These are phyloP conservation scores for Cerceris rybyensis DNA, from an alignment of 2,888 invertebrate species.

Conservation along the genomic window DNA sequence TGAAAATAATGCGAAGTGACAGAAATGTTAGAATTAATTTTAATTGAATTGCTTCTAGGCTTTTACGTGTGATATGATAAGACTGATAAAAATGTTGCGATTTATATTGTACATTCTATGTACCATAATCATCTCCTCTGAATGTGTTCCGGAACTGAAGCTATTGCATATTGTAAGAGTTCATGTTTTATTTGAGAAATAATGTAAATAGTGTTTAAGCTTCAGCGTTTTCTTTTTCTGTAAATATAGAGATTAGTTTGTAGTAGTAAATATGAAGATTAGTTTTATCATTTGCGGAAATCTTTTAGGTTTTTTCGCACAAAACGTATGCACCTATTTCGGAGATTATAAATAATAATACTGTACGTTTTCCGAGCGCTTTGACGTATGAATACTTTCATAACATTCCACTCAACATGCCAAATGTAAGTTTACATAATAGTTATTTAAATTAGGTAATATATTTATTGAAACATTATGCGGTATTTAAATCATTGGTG, in stretches of 20 bases:
- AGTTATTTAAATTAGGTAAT: not conserved
- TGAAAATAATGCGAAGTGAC: no score
- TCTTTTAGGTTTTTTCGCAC: constrained; percentile 68
- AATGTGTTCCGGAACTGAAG: constrained; percentile 54
- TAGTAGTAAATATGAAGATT: no score
- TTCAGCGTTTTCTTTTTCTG: no score
- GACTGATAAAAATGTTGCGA: not conserved
- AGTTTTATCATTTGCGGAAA: not conserved
- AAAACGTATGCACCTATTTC: constrained; percentile 65
- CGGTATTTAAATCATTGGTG: no score
- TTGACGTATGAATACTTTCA: constrained; percentile 67
- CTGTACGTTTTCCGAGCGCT: constrained; percentile 39
- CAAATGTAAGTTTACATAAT: constrained; percentile 60
- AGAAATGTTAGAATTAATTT: not conserved
- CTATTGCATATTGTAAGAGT: constrained; percentile 69
- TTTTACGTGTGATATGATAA: not conserved
- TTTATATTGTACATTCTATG: not conserved
- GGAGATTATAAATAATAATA: constrained; percentile 24
- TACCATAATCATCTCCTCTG: not conserved
- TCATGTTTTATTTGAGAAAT: not conserved
- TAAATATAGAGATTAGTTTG: no score
- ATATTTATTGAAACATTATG: no score
- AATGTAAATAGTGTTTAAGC: not conserved
- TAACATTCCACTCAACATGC: constrained; percentile 57
- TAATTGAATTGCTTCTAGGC: not conserved